Conservation (phyloP, 2,888 invertebrate species). For the Cyaniris semiargus region DNA sequence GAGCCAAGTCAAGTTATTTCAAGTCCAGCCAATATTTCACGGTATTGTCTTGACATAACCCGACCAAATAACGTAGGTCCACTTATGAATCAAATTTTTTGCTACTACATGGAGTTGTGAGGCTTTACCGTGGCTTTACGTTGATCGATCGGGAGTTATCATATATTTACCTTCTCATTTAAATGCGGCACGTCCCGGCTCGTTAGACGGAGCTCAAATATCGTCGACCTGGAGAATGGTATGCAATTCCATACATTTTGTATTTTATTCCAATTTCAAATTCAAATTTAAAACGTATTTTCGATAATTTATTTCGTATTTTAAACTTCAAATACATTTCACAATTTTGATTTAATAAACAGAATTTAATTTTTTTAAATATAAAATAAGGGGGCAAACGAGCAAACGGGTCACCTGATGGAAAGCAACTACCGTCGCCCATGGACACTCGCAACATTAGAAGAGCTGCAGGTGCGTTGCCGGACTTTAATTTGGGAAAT, state of each 20-base stretch:
- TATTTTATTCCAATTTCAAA: not conserved
- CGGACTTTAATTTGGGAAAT: no score
- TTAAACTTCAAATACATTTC: not conserved
- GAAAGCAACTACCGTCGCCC: no score
- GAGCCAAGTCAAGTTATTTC: no score
- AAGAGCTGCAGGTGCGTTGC: no score
- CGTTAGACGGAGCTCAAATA: slow-evolving; percentile 39
- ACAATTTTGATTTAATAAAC: no score
- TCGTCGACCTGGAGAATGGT: slow-evolving; percentile 27
- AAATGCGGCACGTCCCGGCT: slow-evolving; percentile 35
- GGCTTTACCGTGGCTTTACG: not conserved
- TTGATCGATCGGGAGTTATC: slow-evolving; percentile 27
- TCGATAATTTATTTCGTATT: not conserved
- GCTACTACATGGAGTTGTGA: not conserved
- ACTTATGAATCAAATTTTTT: not conserved
- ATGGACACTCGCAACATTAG: no score
- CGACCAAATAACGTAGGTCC: no score
- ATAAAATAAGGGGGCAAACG: no score
- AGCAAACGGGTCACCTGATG: no score
- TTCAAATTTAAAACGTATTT: not conserved
- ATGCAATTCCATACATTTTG: slow-evolving; percentile 19
- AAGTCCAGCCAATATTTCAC: no score
- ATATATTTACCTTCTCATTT: slow-evolving; percentile 33
- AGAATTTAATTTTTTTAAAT: no score
- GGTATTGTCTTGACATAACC: no score